Base-by-base conservation (phyloP, 2,113 vertebrate species). In the Gnathonemus longibarbis region DNA sequence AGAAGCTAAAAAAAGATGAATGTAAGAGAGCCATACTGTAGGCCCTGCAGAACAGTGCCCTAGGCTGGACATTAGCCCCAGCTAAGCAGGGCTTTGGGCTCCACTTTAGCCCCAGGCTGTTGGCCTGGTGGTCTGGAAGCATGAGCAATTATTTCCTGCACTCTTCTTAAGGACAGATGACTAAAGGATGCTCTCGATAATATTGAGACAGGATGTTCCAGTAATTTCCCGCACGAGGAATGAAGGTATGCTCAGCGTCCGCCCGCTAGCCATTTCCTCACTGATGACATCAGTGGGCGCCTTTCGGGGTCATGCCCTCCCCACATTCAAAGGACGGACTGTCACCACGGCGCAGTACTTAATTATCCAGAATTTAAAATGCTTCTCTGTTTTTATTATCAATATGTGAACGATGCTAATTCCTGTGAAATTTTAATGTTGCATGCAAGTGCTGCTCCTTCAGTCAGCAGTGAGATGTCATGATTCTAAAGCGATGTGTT, bases 181-280 rank as follows among this genome's bases (percentile, higher is more conserved):
- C 88, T 92, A 90, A 91, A 91, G 88, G 31, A 92, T 92, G 84
- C 74, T 58, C 39, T 62, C 66, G 39, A 56, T 80, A 62, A 45
- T 53, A 42, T 90, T 19, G 66, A 87, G 88, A 89, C 24, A 66
- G 31, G 89, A 89, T 88, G 48, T 21, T 58, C n/a, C 84, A 85
- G 58, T 74, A 91, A 89, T 45, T 90, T 90, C 52, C 88, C 8
- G 35, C 88, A 46, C 88, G 88, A 85, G 87, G 53, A 90, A 50
- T 90, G 90, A 90, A 89, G 39, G 84, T 70, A 53, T 49, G 90
- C 90, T 89, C 42, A 24, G 53, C 45, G 53, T 84, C 89, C 49
- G 83, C 87, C 77, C 49, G 42, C 45, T 24, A 31, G 50, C 70
- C 53, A 27, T 89, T 89, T 84, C 35, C 39, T 85, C 39, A 19